Evolutionary conservation across 2,888 invertebrate species (phyloP), one percentile per base, ranked within the genome.

Genomic region (Onchidella celtica): DNA sequence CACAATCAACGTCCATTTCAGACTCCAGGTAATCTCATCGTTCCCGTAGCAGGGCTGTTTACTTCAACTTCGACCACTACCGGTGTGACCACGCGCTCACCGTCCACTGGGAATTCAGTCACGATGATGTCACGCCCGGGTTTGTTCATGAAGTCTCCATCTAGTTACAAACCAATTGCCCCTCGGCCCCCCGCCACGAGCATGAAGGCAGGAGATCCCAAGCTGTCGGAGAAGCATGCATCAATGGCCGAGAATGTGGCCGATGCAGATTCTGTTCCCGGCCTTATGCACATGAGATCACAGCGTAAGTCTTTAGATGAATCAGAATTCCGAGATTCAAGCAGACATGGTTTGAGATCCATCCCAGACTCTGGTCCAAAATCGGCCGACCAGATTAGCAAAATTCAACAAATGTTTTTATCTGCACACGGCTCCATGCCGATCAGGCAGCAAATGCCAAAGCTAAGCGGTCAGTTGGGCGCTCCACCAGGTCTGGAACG

Each of bases 1-100:
- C 81, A 81, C 63, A 81, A 27, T 21, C 81, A 81, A 40, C 61
- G 76, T 17, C 81, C 81, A 11, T 81, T 81, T 27, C 81, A 81
- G 63, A 70, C 81, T 27, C 47, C 65, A 3, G 81, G 81, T 3
- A 81, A 68, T 36, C 70, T 81, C 1, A 75, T 75, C 14, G 80
- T 81, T 24, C 24, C 76, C 29, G 17, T 40, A 32, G 24, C 57
- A 27, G 72, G 57, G 4, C 24, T 55, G 17, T 32, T 32, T 24
- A 21, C 14, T n/a, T 47, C 17, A 6, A 47, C 9, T 47, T 47
- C 47, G 17, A 6, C 47, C 47, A 6, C 47, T 11, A 6, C 17
- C 9, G 47, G 9, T 47, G 47, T 17, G 6, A 47, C 47, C 9
- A 47, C 47, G 47, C 6, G 27, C 32, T 47, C 27, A 21, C 32